A percentile compares a stretch with the other conserved stretches of the same genome.
Evolutionary conservation across 2,797 vertebrate genomes (phyloP).

Genomic region (Diplodus sargus): DNA sequence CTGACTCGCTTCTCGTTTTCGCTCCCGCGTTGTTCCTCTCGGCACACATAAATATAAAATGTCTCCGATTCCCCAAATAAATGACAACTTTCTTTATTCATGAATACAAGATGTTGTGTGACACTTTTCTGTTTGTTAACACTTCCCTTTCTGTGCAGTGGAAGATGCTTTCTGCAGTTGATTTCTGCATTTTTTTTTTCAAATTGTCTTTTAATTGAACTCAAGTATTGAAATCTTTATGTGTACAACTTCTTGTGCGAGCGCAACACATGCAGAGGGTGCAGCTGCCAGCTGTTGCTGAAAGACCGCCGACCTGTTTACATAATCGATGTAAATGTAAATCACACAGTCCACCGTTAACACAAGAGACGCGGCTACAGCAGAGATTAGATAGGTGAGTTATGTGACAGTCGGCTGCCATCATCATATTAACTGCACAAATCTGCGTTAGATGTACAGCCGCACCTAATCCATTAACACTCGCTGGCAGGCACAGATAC

Average conservation of each 20-base stretch:
- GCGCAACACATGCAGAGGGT: not conserved
- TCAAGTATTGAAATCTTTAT: conserved; percentile 3
- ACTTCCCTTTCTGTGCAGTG: not conserved
- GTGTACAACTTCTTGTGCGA: conserved; percentile 12
- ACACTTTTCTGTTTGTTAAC: not conserved
- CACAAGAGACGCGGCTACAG: conserved; percentile 3
- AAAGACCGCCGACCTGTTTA: conserved; percentile 39
- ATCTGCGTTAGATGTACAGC: conserved; percentile 4
- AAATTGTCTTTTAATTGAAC: not conserved
- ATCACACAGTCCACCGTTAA: conserved; percentile 35
- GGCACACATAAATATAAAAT: not conserved
- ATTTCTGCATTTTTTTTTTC: not conserved
- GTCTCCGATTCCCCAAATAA: not conserved
- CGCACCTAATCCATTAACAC: not conserved
- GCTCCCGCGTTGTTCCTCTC: not conserved
- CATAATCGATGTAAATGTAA: conserved; percentile 48
- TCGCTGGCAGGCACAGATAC: not conserved
- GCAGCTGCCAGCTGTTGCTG: conserved; percentile 38
- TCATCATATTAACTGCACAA: conserved; percentile 22
- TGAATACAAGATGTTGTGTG: not conserved
- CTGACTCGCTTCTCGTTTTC: not conserved
- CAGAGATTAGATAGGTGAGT: conserved; percentile 22
- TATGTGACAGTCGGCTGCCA: not conserved
- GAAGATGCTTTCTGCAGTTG: not conserved
- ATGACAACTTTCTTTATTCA: not conserved